These are phyloP conservation scores for Lasioglossum malachurum DNA, from an alignment of 2,888 invertebrate species.

Conservation along the genomic window DNA sequence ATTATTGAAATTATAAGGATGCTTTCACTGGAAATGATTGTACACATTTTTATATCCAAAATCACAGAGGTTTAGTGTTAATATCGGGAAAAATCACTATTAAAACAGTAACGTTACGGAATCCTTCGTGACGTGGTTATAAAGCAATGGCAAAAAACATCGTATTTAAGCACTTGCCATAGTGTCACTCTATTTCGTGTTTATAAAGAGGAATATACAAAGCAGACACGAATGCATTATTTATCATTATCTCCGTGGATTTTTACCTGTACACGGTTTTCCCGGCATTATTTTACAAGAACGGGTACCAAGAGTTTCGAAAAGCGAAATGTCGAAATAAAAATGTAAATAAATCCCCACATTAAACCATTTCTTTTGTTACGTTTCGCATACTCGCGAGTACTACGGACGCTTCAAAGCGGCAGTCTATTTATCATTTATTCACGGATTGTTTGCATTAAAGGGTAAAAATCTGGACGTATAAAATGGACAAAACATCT, in stretches of 20 bases:
- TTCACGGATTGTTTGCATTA: background rate
- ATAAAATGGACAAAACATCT: background rate
- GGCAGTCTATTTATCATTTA: background rate
- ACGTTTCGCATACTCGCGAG: background rate
- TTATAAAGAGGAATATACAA: background rate
- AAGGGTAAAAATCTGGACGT: background rate
- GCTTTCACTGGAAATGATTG: too few species aligned
- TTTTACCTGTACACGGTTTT: background rate
- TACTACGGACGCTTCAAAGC: background rate
- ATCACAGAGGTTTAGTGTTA: too few species aligned
- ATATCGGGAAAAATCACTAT: background rate
- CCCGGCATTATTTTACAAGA: background rate
- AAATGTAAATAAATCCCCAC: background rate
- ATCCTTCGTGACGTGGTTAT: background rate
- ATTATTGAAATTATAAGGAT: too few species aligned
- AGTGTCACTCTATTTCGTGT: background rate
- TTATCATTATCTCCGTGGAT: background rate
- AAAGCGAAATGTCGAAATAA: background rate
- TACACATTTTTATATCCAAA: too few species aligned
- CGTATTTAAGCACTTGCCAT: background rate
- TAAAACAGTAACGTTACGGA: background rate
- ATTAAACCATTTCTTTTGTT: background rate
- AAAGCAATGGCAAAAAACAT: background rate
- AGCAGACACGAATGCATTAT: background rate
- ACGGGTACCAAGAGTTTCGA: background rate